Base-by-base conservation (phyloP, 2,113 vertebrate genomes). In the Phrynocephalus versicolor region DNA sequence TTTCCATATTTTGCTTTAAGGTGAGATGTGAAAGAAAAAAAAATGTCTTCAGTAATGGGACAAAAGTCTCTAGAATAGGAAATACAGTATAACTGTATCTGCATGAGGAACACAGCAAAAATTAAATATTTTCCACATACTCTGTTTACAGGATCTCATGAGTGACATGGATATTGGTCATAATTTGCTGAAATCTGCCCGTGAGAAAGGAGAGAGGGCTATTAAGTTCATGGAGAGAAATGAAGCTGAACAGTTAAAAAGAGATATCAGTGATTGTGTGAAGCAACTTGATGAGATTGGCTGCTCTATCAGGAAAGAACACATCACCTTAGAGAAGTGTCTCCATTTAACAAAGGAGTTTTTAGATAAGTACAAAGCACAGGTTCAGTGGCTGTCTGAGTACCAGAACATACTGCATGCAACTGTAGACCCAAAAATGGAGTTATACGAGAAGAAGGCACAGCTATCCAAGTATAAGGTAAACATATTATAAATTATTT, bases 401-500 rank as follows among this genome's bases (percentile, higher is more conserved):
- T 97, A 97, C 80, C 96, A 95, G 79, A 93, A 91, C 33, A 85
- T 97, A 86, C 95, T 99, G 25, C 93, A 90, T n/a, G 71, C 87
- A 45, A 96, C 97, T 0, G 95, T 96, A 27, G 98, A 99, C 85
- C 96, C 97, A 87, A 99, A 98, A 92, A 97, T 96, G 57, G 98
- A 99, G 88, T 95, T 99, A 10, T 99, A 98, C 94, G 98, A 99
- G 93, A 97, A 98, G 76, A 99, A 98, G 94, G 98, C 98, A 1
- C 98, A 99, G 76, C 93, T 99, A 65, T 97, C 98, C 10, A 99
- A 99, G 93, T 98, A 99, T 85, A 99, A 99, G 98, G 99, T 99
- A 95, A 90, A 77, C 87, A 88, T 0, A 4, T 2, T 1, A 72
- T 72, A 79, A 35, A 78, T 15, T 37, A 37, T 67, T 6, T 58